These are phyloP conservation scores for Microcebus lehilahytsara DNA, from an alignment of 2,113 vertebrate species.

Conservation along the genomic window DNA sequence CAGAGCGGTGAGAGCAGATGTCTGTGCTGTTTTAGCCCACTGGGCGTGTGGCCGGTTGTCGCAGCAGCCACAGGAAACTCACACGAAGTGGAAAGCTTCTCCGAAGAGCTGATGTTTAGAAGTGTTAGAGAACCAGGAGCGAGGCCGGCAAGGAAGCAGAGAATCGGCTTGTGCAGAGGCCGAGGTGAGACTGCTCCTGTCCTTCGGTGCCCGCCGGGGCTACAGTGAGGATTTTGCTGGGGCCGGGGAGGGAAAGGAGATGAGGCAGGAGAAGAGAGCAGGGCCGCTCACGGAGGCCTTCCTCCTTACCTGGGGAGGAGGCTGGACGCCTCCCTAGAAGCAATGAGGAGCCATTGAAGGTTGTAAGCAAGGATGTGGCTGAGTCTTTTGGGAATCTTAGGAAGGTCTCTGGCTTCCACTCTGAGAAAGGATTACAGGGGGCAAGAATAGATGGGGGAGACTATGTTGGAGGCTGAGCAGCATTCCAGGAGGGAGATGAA, in stretches of 20 bases:
- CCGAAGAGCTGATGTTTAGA: neutral
- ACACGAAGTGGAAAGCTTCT: neutral
- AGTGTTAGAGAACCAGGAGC: neutral
- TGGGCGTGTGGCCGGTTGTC: neutral
- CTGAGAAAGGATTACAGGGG: neutral
- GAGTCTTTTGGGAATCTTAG: neutral
- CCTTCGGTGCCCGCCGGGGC: rapidly evolving
- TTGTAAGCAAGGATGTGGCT: neutral
- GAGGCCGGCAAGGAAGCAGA: neutral
- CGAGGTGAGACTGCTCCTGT: neutral
- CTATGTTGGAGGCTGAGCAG: neutral
- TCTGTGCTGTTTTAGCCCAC: neutral
- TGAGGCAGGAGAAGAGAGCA: neutral
- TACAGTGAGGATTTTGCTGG: neutral
- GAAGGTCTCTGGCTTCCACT: neutral
- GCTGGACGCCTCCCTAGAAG: neutral
- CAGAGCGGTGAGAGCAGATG: neutral
- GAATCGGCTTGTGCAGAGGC: neutral
- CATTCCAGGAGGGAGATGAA: neutral
- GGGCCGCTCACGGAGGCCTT: neutral
- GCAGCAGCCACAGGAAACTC: neutral
- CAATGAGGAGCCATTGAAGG: neutral
- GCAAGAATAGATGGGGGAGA: neutral
- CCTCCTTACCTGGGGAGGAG: neutral
- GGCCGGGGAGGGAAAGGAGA: neutral